Percentiles rank a stretch among this genome's conserved stretches.
Evolutionary conservation across 92 coral and sea anemone species (phyloP).

Genomic region (Montipora capitata): DNA sequence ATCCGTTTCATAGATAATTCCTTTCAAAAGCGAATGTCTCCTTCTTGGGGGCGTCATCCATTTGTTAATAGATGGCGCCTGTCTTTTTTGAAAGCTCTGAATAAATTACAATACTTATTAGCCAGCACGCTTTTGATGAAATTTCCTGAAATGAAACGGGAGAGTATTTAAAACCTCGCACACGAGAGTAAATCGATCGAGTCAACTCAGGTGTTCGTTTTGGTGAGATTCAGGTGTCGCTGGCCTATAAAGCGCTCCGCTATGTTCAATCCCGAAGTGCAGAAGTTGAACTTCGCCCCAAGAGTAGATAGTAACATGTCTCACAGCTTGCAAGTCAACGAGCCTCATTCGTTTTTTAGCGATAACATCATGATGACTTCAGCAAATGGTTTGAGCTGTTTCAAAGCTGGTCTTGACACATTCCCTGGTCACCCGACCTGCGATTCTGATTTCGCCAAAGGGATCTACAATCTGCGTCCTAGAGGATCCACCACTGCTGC

Average conservation of each 20-base stretch:
- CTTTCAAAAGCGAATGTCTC: background rate
- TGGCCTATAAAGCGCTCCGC: background rate
- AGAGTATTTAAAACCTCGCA: conserved; percentile 44
- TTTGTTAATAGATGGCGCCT: conserved; percentile 32
- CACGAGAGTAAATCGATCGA: background rate
- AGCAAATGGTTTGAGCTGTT: conserved; percentile 42
- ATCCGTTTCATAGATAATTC: conserved; percentile 11
- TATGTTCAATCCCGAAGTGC: conserved; percentile 42
- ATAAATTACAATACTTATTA: conserved; percentile 48
- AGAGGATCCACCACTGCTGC: conserved; percentile 67
- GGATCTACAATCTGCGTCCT: conserved; percentile 92
- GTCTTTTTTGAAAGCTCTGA: conserved; percentile 12
- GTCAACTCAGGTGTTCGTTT: conserved; percentile 30
- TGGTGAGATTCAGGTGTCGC: conserved; percentile 8
- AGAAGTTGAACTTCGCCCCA: conserved; percentile 28
- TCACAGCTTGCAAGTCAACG: conserved; percentile 74
- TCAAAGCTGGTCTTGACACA: conserved; percentile 81
- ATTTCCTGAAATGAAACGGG: background rate
- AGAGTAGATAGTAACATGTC: conserved; percentile 59
- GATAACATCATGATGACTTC: conserved; percentile 82
- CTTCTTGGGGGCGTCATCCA: conserved; percentile 7
- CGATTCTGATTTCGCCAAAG: conserved; percentile 89
- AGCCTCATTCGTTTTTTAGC: conserved; percentile 62
- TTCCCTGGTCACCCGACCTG: conserved; percentile 56
- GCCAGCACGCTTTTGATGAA: background rate